Base-by-base conservation (phyloP, 1,140 invertebrate species). In the Drosophila asahinai region DNA sequence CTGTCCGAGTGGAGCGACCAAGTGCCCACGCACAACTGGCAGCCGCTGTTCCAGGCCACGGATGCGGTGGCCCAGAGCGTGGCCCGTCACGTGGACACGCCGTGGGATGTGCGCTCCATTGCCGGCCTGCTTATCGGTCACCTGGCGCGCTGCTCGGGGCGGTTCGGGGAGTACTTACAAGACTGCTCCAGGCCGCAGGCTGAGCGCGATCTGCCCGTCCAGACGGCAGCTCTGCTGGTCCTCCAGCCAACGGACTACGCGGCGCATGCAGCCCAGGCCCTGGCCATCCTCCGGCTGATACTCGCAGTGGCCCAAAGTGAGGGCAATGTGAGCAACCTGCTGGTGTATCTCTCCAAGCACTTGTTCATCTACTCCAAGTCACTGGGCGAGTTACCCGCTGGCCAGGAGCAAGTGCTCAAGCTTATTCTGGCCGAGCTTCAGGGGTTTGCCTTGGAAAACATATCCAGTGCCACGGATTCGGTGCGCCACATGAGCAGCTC, bases 401-500 rank as follows among this genome's bases (percentile, higher is more conserved):
- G 22, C 1, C 11, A 67, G 22, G 33, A 27, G 42, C 7, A 43
- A 3, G 42, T 51, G 3, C 71, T 67, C 3, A 48, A 52, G 17
- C 40, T 27, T 0, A 80, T 83, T 17, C 30, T 86, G 5, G 38
- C 36, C 15, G 47, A 42, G 5, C n/a, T 86, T 14, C 58, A 90
- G 47, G n/a, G 55, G 1, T 92, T 94, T 74, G 80, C 95, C 7
- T 93, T 95, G 33, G 93, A 95, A 73, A 91, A 94, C 72, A 93
- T 95, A 71, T 43, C 43, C 36, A 67, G 43, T 45, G 42, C 1
- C 58, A 71, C 77, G 1, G 95, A 95, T 80, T 94, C 94, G 43
- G 94, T 95, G n/a, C 87, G 94, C 1, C 94, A 95, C 83, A 84
- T 95, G 19, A 84, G 93, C 6, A 92, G 91, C 3, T 93, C 94